These are phyloP conservation scores for Uloborus plumipes DNA, from an alignment of 2,888 invertebrate species.

Conservation along the genomic window DNA sequence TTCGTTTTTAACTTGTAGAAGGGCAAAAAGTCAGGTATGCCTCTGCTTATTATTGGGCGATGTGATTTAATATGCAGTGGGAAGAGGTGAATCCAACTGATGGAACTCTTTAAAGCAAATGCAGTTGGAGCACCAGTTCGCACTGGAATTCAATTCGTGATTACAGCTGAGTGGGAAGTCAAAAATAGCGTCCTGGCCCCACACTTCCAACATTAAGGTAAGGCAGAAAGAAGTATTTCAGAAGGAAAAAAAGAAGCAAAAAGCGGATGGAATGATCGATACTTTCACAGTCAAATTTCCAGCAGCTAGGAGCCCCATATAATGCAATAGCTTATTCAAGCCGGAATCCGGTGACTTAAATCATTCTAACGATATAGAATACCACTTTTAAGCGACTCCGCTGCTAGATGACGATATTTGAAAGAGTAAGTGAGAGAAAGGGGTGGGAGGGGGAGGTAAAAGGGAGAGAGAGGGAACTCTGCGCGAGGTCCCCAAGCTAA, in stretches of 20 bases:
- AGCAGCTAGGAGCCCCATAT: conserved; percentile 10
- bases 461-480: background rate
- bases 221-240: background rate
- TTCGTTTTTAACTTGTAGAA: too few relatives aligned
- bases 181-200: too few relatives aligned
- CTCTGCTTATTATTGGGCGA: too few relatives aligned
- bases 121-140: too few relatives aligned
- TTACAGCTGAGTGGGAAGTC: too few relatives aligned
- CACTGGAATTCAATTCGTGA: too few relatives aligned
- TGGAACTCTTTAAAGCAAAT: too few relatives aligned
- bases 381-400: conserved; percentile 41
- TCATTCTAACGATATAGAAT: conserved; percentile 43
- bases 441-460: conserved; percentile 1
- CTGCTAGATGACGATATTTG: conserved; percentile 33
- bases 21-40: too few relatives aligned
- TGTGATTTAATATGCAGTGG: too few relatives aligned
- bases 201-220: too few relatives aligned
- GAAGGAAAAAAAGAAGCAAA: background rate
- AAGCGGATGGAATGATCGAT: conserved; percentile 19
- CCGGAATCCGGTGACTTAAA: conserved; percentile 32
- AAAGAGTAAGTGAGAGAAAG: background rate
- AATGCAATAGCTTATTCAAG: conserved; percentile 31
- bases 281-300: conserved; percentile 31
- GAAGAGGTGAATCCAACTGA: too few relatives aligned
- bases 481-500: conserved; percentile 59